A percentile compares a stretch with the other conserved stretches of the same genome.
These are phyloP conservation scores for Mormyrops boulengeri DNA, from an alignment of 2,797 vertebrate genomes.

Conservation along the genomic window DNA sequence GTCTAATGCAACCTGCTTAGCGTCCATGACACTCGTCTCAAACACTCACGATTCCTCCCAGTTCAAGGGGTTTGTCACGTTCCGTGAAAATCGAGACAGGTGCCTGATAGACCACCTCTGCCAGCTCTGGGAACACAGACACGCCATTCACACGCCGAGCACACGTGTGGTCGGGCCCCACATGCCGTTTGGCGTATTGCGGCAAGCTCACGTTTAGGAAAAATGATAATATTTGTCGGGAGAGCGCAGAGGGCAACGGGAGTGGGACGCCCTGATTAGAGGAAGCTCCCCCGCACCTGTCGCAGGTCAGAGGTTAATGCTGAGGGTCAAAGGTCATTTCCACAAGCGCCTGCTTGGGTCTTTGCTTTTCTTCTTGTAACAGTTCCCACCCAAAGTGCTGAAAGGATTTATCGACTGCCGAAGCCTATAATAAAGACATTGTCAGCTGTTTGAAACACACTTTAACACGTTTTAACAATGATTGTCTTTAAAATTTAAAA, in stretches of 20 bases:
- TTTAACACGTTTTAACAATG: background rate
- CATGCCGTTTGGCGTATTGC: constrained; percentile 58
- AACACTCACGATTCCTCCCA: background rate
- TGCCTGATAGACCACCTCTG: constrained; percentile 54
- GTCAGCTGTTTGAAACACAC: constrained; percentile 12
- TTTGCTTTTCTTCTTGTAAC: constrained; percentile 53
- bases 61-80: background rate
- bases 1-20: background rate
- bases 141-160: constrained; percentile 54
- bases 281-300: constrained; percentile 71
- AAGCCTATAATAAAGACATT: constrained; percentile 32
- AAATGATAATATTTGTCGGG: constrained; percentile 72
- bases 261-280: constrained; percentile 43
- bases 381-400: constrained; percentile 53
- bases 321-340: constrained; percentile 63
- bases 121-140: constrained; percentile 48
- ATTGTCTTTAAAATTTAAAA: background rate
- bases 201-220: constrained; percentile 44
- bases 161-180: constrained; percentile 65
- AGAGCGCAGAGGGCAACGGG: constrained; percentile 42
- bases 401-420: constrained; percentile 53
- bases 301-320: constrained; percentile 65
- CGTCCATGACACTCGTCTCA: background rate
- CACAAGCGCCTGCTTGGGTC: constrained; percentile 51
- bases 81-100: constrained; percentile 51